Evolutionary conservation across 2,797 vertebrate genomes (phyloP), one percentile per base, ranked within the genome.

Genomic region (Etheostoma perlongum): DNA sequence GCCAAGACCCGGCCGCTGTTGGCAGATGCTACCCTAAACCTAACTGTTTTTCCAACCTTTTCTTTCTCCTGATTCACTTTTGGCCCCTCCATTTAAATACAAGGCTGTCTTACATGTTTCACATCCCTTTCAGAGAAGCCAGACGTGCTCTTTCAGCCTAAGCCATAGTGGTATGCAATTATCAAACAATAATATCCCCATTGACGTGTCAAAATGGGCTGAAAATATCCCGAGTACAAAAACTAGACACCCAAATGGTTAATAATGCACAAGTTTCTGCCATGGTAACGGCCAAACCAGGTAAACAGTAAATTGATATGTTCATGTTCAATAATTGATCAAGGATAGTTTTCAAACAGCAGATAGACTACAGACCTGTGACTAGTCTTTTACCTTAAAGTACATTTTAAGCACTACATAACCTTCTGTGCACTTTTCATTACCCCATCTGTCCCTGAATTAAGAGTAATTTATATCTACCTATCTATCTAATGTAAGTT

Each of bases 261-360:
- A 98, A 99, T 97, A 97, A 99, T 97, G 83, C 70, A 99, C 96
- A 92, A 63, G 78, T 44, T 12, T 79, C 91, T 94, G 91, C 96
- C 96, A 99, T 98, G 96, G 97, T 96, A 97, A 99, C 98, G 89
- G 92, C 95, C 95, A 87, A 97, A 96, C 96, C 91, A 94, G 95
- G 95, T 87, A 96, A 95, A 96, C 95, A 69, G 96, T 89, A 97
- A 97, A 92, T 42, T 30, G 94, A 98, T 96, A 96, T 68, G 67
- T 36, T 67, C 61, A 33, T 51, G 73, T 79, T 95, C 94, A 97
- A 96, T 96, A 96, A 97, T 89, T 96, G 88, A 92, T 90, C 73
- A 86, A 88, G 91, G 82, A 84, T 85, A 86, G 82, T 83, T 85
- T 85, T 79, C 69, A 84, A 76, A 81, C 82, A 78, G 60, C 70